These are phyloP conservation scores for Euproctis similis DNA, from an alignment of 2,888 invertebrate genomes.

Conservation along the genomic window DNA sequence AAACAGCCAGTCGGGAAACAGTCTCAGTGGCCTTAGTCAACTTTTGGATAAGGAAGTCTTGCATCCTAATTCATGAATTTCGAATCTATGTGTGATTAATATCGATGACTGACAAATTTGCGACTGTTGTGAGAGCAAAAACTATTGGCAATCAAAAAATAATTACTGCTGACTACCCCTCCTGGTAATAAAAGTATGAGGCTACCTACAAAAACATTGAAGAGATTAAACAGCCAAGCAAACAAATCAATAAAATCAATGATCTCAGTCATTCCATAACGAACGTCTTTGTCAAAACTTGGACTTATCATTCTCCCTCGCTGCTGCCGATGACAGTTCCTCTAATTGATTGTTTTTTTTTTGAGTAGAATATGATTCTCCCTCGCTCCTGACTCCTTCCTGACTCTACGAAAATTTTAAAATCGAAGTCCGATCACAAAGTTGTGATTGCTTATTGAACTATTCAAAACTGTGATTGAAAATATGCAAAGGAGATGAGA, in stretches of 20 bases:
- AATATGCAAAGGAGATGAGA: conserved; percentile 33
- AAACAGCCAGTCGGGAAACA: no score
- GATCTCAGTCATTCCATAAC: conserved; percentile 20
- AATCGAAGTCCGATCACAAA: conserved; percentile 33
- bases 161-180: neutral
- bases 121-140: no score
- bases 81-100: no score
- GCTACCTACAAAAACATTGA: no score
- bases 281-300: conserved; percentile 27
- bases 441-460: conserved; percentile 51
- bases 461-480: conserved; percentile 42
- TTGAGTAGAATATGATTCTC: no score
- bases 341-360: conserved; percentile 69
- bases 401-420: conserved; percentile 37
- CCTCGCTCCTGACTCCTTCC: no score
- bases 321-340: conserved; percentile 60
- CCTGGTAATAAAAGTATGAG: no score
- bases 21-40: no score
- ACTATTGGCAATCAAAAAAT: no score
- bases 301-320: conserved; percentile 38
- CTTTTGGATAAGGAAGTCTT: no score
- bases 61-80: no score
- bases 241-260: conserved; percentile 21
- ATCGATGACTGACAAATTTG: no score
- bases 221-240: conserved; percentile 7